Evolutionary conservation across 1,140 invertebrate genomes (phyloP).

Genomic region (Periplaneta americana): DNA sequence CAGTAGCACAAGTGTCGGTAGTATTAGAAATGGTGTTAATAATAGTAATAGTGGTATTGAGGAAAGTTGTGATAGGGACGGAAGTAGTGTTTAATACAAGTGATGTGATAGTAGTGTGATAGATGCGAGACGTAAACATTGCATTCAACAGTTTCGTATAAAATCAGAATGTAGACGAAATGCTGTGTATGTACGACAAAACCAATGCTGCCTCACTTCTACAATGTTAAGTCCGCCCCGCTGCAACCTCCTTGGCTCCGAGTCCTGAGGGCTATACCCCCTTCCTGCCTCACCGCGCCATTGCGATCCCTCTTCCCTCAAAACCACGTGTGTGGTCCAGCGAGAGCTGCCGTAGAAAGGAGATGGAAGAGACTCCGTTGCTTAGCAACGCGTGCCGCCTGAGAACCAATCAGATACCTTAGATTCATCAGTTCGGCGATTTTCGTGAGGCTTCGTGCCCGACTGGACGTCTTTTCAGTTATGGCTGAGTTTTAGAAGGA

Average conservation of each 20-base stretch:
- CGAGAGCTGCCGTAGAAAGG: background rate
- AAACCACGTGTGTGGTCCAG: conserved; percentile 14
- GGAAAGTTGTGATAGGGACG: too few relatives aligned
- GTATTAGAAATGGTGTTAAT: too few relatives aligned
- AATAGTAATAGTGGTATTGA: too few relatives aligned
- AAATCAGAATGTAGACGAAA: too few relatives aligned
- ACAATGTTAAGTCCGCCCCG: too few relatives aligned
- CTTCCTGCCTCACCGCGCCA: background rate
- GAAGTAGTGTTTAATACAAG: too few relatives aligned
- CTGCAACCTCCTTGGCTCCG: background rate
- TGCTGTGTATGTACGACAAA: too few relatives aligned
- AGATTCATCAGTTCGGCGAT: background rate
- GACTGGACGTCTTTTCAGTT: background rate
- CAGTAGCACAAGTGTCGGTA: too few relatives aligned
- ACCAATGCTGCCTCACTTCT: too few relatives aligned
- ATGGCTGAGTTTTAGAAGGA: background rate
- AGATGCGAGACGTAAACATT: too few relatives aligned
- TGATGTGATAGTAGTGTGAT: too few relatives aligned
- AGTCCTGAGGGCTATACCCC: background rate
- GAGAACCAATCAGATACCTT: background rate
- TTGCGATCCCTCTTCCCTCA: background rate
- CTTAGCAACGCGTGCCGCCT: conserved; percentile 5
- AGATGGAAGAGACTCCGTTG: conserved; percentile 1
- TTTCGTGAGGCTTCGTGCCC: conserved; percentile 7
- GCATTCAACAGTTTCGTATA: too few relatives aligned